phyloP scores from a whole-genome alignment of 2,797 vertebrate genomes.

The Diglossa cyanea region DNA sequence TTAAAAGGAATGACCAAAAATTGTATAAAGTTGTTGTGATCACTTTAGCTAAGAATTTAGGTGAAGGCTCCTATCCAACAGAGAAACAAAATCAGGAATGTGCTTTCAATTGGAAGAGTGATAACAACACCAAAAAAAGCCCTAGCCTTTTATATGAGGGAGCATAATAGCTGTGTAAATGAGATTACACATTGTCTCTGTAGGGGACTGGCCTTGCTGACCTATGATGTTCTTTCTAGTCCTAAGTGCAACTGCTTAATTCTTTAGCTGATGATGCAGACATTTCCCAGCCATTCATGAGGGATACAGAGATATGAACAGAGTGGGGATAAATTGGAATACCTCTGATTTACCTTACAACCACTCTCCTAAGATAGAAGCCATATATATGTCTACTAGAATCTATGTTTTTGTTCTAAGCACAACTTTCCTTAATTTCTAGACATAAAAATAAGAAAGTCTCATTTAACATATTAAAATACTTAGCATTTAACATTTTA shows the following conservation, averaged over 20 bases:
- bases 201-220: not conserved
- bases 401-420: not conserved
- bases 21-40: not conserved
- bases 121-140: not conserved
- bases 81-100: not conserved
- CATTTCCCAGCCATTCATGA: not conserved
- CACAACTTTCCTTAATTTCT: not conserved
- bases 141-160: not conserved
- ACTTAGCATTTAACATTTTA: not conserved
- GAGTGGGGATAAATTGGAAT: not conserved
- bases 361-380: not conserved
- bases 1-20: not conserved
- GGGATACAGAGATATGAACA: not conserved
- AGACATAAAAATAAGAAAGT: not conserved
- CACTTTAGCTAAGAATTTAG: not conserved
- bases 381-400: not conserved
- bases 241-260: conserved; percentile 23
- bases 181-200: not conserved
- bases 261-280: not conserved
- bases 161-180: not conserved
- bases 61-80: not conserved
- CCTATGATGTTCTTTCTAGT: not conserved
- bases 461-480: not conserved
- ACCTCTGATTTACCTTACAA: not conserved
- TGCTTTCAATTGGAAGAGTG: not conserved